Evolutionary conservation across 2,797 vertebrate species (phyloP).

Genomic region (Anabacerthia variegaticeps): DNA sequence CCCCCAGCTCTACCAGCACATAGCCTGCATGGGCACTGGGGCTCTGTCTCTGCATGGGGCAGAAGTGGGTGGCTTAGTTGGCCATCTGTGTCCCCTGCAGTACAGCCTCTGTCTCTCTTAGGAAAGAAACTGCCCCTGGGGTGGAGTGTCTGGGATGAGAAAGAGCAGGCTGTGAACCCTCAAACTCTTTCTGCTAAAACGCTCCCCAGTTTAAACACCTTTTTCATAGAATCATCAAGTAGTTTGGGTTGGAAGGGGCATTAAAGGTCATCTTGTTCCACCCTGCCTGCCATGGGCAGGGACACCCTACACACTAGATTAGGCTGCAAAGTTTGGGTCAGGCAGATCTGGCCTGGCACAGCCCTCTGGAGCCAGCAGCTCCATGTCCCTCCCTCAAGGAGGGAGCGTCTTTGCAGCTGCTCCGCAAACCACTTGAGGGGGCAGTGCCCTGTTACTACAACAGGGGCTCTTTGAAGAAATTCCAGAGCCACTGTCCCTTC

Average conservation of each 20-base stretch:
- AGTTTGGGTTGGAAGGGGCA: background rate
- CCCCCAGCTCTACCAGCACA: background rate
- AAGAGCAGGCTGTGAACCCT: background rate
- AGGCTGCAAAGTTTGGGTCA: background rate
- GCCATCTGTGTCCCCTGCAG: background rate
- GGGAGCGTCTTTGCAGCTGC: background rate
- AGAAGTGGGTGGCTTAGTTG: background rate
- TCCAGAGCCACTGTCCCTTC: background rate
- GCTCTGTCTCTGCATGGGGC: background rate
- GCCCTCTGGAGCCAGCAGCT: background rate
- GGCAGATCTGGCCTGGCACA: background rate
- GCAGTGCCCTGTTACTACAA: background rate
- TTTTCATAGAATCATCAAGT: background rate
- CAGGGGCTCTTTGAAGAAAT: constrained; percentile 35
- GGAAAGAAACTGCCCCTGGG: background rate
- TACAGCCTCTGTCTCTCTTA: background rate
- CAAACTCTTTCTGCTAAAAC: background rate
- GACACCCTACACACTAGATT: background rate
- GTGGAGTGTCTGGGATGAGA: background rate
- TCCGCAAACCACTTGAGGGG: background rate
- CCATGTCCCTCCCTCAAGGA: background rate
- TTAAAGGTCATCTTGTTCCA: background rate
- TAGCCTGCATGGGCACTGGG: background rate
- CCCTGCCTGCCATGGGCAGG: background rate
- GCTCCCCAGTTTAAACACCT: background rate